Conservation (phyloP, 2,797 vertebrate species). For the Anableps anableps region DNA sequence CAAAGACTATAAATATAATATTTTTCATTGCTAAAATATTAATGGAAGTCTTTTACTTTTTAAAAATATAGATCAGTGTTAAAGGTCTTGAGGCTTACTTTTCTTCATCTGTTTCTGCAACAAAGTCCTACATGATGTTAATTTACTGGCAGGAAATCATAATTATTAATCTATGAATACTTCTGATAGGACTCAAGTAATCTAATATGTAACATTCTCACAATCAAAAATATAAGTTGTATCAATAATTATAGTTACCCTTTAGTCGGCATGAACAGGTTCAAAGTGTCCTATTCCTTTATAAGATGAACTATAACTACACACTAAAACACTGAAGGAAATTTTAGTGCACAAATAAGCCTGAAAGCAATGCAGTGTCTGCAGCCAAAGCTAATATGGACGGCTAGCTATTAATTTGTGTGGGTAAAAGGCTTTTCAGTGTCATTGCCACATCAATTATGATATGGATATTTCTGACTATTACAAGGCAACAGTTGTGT, state of each 20-base stretch:
- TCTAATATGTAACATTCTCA: neutral
- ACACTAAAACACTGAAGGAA: neutral
- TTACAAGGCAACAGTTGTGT: constrained; percentile 4
- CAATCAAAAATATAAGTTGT: neutral
- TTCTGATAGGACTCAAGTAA: neutral
- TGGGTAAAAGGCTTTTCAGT: neutral
- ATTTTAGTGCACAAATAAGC: neutral
- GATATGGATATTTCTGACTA: neutral
- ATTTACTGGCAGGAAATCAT: neutral
- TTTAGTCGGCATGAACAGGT: neutral
- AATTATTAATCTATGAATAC: neutral
- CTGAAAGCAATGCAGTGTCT: neutral
- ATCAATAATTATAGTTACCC: neutral
- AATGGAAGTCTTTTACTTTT: too few relatives aligned
- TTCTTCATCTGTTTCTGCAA: neutral
- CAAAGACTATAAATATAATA: neutral
- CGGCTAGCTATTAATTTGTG: neutral
- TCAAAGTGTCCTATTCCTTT: neutral
- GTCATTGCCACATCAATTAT: constrained; percentile 2
- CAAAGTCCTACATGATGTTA: neutral
- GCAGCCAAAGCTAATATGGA: neutral
- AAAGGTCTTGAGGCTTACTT: neutral
- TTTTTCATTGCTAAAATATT: neutral
- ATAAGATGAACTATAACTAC: neutral
- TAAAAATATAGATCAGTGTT: too few relatives aligned